Base-by-base conservation (phyloP, 2,113 vertebrate species). In the Recurvirostra avosetta region DNA sequence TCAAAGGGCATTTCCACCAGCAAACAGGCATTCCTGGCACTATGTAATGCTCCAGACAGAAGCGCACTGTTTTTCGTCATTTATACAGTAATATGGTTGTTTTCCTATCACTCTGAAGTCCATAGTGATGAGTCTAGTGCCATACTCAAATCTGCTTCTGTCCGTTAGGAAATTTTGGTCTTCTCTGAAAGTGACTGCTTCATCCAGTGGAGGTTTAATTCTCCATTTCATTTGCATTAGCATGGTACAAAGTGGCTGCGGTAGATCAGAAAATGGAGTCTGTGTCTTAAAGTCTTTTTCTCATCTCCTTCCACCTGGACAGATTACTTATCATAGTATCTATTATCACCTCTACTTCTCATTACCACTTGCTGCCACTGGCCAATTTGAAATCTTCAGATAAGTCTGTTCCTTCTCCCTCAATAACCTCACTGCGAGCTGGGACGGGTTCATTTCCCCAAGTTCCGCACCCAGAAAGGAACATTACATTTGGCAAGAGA, bases 281-380 rank as follows among this genome's bases (percentile, higher is more conserved):
- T 87, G 14, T 61, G 22, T 62, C 74, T 56, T 90, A 76, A 73
- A 38, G 36, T 79, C 45, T 91, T 70, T 92, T 95, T 78, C 67
- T 78, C 56, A 71, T 63, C 82, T 92, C 68, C 43, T 93, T 80
- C 75, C 49, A 92, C 70, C 73, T 87, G 80, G 68, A 72, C 30
- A 81, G 65, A 89, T 78, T 86, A 40, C 66, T 94, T 84, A 91
- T 86, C 73, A 32, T 66, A 49, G 59, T 78, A 80, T 89, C 76
- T 84, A 68, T 92, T 96, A 91, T 91, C 96, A 91, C 86, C 65
- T 95, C 76, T 65, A 84, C 49, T 96, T 94, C 86, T 88, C 87
- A 72, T 90, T 93, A 91, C 67, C 61, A 29, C 66, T 76, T 91
- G 52, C 91, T 81, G 65, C 91, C 83, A 91, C 43, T 61, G 87